Conservation (phyloP, 2,113 vertebrate genomes). For the Trinectes maculatus region DNA sequence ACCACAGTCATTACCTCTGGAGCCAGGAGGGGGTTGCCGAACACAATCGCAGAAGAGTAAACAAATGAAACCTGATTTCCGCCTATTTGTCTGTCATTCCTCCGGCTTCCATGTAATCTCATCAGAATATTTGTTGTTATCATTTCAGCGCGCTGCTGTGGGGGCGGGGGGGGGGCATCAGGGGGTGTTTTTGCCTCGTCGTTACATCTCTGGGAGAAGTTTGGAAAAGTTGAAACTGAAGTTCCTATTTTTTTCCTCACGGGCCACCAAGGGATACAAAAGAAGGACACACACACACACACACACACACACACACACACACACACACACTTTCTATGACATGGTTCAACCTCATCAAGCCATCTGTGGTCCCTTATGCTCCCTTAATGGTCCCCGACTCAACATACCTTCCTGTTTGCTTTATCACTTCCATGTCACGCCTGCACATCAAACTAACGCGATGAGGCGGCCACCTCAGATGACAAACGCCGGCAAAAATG, state of each 20-base stretch:
- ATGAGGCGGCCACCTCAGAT: slow-evolving; percentile 35
- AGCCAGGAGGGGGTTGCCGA: slow-evolving; percentile 52
- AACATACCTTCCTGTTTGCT: slow-evolving; percentile 24
- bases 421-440: slow-evolving; percentile 22
- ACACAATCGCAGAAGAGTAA: slow-evolving; percentile 71
- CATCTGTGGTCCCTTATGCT: slow-evolving; percentile 20
- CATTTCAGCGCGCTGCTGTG: slow-evolving; percentile 52
- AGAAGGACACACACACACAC: slow-evolving; percentile 8
- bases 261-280: background rate
- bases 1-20: slow-evolving; percentile 70
- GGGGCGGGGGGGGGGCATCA: too few relatives aligned
- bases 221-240: slow-evolving; percentile 22
- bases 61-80: slow-evolving; percentile 74
- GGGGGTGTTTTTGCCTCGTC: too few relatives aligned
- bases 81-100: slow-evolving; percentile 65
- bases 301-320: too few relatives aligned
- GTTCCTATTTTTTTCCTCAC: slow-evolving; percentile 4
- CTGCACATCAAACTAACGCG: slow-evolving; percentile 38
- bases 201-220: background rate
- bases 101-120: slow-evolving; percentile 65
- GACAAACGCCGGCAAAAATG: slow-evolving; percentile 46
- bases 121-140: slow-evolving; percentile 69
- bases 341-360: slow-evolving; percentile 30
- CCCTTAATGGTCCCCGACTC: background rate
- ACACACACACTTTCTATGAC: background rate